Base-by-base conservation (phyloP, 1,140 invertebrate species). In the Antheraea pernyi region DNA sequence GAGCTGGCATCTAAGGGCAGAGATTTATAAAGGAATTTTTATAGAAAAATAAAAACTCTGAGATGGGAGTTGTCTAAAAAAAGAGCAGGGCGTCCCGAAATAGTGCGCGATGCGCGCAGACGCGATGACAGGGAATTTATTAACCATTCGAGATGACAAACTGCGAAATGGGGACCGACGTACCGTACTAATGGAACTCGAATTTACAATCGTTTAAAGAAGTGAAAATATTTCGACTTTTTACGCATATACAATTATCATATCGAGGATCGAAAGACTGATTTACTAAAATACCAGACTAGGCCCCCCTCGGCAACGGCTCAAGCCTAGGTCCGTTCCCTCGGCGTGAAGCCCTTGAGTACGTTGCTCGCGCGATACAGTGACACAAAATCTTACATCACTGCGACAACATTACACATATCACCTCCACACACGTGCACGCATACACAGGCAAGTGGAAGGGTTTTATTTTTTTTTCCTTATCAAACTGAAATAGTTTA, bases 71-170 rank as follows among this genome's bases (percentile, higher is more conserved):
- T 53, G 59, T 65, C 71, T 79, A 80, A 81, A 85, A 83, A 85
- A 82, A 78, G 68, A 70, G 42, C 65, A 64, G 59, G 46, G 69
- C 65, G 65, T 79, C 84, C 85, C 74, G 83, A 79, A 90, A 90
- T 90, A 90, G 80, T 79, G 69, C 37, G 64, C 71, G 76, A 75
- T 70, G 78, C 75, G 74, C 48, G 48, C 72, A 76, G 79, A 74
- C 39, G 78, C 82, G 86, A 85, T 88, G 88, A 88, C 88, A 86
- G 83, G 70, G 81, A 86, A 91, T 91, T 91, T 91, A 91, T 91
- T 83, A 89, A 82, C 85, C 86, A 84, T 83, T 84, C 83, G 64
- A 71, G 70, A 82, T 89, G 86, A 91, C 76, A 82, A 85, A 90
- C 84, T 85, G 85, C 82, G 78, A 77, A 79, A 79, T 77, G 69